Conservation (phyloP, 1,140 invertebrate genomes). For the Metopolophium dirhodum region DNA sequence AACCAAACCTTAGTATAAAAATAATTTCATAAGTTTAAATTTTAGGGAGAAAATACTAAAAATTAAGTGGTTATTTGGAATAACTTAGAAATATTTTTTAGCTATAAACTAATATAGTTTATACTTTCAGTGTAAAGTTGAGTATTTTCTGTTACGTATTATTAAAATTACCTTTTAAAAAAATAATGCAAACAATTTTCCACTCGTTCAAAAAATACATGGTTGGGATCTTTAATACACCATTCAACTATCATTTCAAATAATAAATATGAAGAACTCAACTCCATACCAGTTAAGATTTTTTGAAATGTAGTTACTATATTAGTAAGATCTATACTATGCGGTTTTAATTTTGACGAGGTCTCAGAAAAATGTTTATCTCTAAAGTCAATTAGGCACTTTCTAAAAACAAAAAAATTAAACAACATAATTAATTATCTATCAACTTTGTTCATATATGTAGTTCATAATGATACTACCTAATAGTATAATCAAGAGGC, state of each 20-base stretch:
- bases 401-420: conserved; percentile 13
- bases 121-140: neutral
- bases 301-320: neutral
- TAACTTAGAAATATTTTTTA: neutral
- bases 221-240: conserved; percentile 17
- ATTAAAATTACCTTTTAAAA: conserved; percentile 32
- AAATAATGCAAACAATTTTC: neutral
- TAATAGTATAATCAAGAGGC: neutral
- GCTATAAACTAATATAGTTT: neutral
- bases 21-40: too few relatives aligned
- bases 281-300: conserved; percentile 11
- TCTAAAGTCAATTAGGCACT: neutral
- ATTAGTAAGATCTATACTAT: neutral
- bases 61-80: too few relatives aligned
- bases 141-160: neutral
- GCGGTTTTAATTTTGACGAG: neutral
- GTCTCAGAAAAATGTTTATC: conserved; percentile 8
- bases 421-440: neutral
- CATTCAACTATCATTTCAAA: conserved; percentile 38
- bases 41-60: too few relatives aligned
- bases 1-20: too few relatives aligned
- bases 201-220: neutral
- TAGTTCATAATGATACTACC: neutral
- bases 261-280: conserved; percentile 19
- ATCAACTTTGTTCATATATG: neutral